Evolutionary conservation across 2,888 invertebrate genomes (phyloP).

Genomic region (Nephrotoma guestfalica): DNA sequence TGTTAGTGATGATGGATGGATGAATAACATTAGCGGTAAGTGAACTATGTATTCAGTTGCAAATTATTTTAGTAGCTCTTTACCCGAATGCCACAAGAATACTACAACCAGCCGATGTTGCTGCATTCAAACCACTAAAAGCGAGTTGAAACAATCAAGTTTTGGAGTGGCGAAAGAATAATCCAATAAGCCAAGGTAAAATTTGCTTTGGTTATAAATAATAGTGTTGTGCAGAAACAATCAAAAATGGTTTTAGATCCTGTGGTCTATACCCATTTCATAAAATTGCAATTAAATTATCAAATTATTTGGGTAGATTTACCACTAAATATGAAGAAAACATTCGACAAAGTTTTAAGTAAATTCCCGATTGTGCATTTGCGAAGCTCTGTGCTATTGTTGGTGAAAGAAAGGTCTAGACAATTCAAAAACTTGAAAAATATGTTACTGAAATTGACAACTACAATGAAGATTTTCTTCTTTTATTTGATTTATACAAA

Average conservation of each 20-base stretch:
- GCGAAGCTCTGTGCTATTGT: background rate
- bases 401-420: background rate
- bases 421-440: too few species aligned
- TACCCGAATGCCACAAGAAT: too few species aligned
- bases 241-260: slow-evolving; percentile 17
- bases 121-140: slow-evolving; percentile 24
- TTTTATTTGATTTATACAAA: too few species aligned
- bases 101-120: slow-evolving; percentile 27
- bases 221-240: background rate
- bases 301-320: too few species aligned
- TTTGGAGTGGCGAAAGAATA: slow-evolving; percentile 16
- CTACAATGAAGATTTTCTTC: background rate
- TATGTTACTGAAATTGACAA: background rate
- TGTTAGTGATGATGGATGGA: slow-evolving; percentile 30
- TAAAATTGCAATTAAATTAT: too few species aligned
- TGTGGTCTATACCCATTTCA: slow-evolving; percentile 16
- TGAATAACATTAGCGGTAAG: slow-evolving; percentile 25
- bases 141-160: slow-evolving; percentile 17
- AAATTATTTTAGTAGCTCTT: too few species aligned
- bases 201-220: background rate
- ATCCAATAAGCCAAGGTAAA: background rate
- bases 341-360: background rate
- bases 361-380: background rate
- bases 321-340: background rate
- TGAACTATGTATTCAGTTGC: slow-evolving; percentile 27